A percentile compares a stretch with the other conserved stretches of the same genome.
phyloP scores from a whole-genome alignment of 2,113 vertebrate genomes.

The Oncorhynchus nerka region DNA sequence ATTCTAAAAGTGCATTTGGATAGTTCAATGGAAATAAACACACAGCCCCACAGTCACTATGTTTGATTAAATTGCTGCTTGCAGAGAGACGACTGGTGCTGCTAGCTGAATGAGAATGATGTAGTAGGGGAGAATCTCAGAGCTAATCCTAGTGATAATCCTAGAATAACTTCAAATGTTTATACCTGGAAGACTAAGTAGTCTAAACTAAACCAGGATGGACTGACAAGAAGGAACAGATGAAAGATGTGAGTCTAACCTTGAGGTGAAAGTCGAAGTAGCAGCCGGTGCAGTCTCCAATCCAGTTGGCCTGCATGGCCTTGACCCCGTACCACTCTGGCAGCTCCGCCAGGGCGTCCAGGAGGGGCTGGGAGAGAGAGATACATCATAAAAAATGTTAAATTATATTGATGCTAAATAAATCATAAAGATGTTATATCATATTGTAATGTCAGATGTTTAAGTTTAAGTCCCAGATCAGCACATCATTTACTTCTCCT shows the following conservation, averaged over 20 bases:
- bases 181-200: no score
- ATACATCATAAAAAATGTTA: neutral
- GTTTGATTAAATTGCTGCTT: conserved; percentile 40
- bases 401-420: no score
- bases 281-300: conserved; percentile 91
- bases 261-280: conserved; percentile 89
- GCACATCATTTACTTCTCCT: conserved; percentile 31
- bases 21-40: conserved; percentile 29
- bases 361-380: conserved; percentile 79
- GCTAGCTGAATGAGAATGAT: no score
- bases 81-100: conserved; percentile 1
- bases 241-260: conserved; percentile 68
- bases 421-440: neutral
- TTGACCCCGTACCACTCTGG: conserved; percentile 98
- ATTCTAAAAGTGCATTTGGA: conserved; percentile 11
- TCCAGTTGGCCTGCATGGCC: conserved; percentile 98
- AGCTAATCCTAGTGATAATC: no score
- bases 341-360: conserved; percentile 84
- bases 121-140: no score
- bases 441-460: neutral
- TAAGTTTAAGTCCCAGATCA: conserved; percentile 10
- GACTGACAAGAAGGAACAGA: neutral
- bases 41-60: conserved; percentile 22
- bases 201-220: neutral
- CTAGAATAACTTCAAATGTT: no score